These are phyloP conservation scores for Sebastiscus albofasciatus DNA, from an alignment of 2,797 vertebrate genomes.

Conservation along the genomic window DNA sequence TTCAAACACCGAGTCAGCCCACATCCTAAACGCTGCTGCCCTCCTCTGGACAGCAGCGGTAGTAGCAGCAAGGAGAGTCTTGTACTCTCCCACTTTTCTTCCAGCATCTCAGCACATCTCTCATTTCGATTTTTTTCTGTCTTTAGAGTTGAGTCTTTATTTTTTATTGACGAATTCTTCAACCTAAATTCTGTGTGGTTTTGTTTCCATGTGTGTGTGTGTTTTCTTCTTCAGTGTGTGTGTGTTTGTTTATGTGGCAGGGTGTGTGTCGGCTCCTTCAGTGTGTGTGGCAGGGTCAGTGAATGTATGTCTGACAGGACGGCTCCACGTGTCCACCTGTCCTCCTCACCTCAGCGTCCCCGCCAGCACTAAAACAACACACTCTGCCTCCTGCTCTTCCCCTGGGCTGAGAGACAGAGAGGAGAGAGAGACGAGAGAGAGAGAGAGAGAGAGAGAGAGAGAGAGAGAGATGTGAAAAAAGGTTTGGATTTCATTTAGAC, in stretches of 20 bases:
- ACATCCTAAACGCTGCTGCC: constrained; percentile 55
- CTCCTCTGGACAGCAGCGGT: constrained; percentile 68
- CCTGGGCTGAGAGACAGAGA: constrained; percentile 73
- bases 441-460: neutral
- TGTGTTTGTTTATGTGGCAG: constrained; percentile 42
- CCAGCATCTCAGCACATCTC: constrained; percentile 42
- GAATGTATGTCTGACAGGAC: constrained; percentile 61
- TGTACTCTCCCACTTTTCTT: constrained; percentile 58
- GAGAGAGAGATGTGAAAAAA: neutral
- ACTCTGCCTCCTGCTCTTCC: constrained; percentile 84
- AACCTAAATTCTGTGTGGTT: constrained; percentile 46
- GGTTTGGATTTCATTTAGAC: neutral
- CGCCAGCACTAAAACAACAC: constrained; percentile 80
- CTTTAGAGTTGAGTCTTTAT: constrained; percentile 38
- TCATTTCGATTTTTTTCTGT: constrained; percentile 16
- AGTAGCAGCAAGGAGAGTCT: constrained; percentile 74
- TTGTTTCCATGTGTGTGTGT: constrained; percentile 36
- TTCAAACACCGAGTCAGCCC: constrained; percentile 39
- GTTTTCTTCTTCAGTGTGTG: constrained; percentile 39
- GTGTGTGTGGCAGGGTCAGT: constrained; percentile 62
- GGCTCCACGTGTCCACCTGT: constrained; percentile 45
- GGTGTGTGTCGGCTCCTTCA: constrained; percentile 53
- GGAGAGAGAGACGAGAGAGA: neutral
- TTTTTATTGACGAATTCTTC: constrained; percentile 47
- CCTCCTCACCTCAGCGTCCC: constrained; percentile 62